These are phyloP conservation scores for Eutrigla gurnardus DNA, from an alignment of 2,797 vertebrate genomes.

Conservation along the genomic window DNA sequence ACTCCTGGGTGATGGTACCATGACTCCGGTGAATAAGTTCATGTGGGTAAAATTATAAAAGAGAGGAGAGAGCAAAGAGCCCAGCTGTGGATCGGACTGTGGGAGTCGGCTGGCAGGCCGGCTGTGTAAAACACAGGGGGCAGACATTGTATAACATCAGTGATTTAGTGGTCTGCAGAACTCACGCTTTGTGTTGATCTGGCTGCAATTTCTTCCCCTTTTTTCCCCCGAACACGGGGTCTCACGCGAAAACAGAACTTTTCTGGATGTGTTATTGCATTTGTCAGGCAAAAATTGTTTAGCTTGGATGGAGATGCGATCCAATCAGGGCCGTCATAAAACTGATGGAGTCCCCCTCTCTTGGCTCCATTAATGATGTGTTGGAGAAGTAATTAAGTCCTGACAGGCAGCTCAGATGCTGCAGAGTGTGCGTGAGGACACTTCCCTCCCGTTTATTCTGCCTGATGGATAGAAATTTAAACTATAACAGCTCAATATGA, in stretches of 20 bases:
- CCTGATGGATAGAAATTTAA: slow-evolving; percentile 43
- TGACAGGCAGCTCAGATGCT: slow-evolving; percentile 58
- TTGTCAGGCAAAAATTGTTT: slow-evolving; percentile 82
- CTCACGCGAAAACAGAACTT: slow-evolving; percentile 77
- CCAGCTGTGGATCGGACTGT: slow-evolving; percentile 76
- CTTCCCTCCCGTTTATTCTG: slow-evolving; percentile 31
- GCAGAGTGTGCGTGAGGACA: slow-evolving; percentile 45
- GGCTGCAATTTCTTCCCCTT: slow-evolving; percentile 53
- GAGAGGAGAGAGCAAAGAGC: slow-evolving; percentile 50
- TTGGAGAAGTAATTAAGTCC: slow-evolving; percentile 75
- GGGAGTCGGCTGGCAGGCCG: slow-evolving; percentile 75
- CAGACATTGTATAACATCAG: slow-evolving; percentile 83
- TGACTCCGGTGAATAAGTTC: slow-evolving; percentile 47
- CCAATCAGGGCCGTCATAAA: slow-evolving; percentile 81
- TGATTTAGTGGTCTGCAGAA: slow-evolving; percentile 85
- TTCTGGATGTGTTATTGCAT: slow-evolving; percentile 78
- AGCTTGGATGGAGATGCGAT: slow-evolving; percentile 76
- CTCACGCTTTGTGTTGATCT: slow-evolving; percentile 83
- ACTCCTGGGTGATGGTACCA: slow-evolving; percentile 54
- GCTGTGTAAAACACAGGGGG: slow-evolving; percentile 82
- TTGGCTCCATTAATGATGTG: slow-evolving; percentile 72
- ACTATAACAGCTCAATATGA: slow-evolving; percentile 33
- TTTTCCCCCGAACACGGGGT: slow-evolving; percentile 70
- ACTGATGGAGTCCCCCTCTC: slow-evolving; percentile 77
- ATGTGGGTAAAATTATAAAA: slow-evolving; percentile 57